Evolutionary conservation across 2,888 invertebrate genomes (phyloP).

Genomic region (Uloborus plumipes): DNA sequence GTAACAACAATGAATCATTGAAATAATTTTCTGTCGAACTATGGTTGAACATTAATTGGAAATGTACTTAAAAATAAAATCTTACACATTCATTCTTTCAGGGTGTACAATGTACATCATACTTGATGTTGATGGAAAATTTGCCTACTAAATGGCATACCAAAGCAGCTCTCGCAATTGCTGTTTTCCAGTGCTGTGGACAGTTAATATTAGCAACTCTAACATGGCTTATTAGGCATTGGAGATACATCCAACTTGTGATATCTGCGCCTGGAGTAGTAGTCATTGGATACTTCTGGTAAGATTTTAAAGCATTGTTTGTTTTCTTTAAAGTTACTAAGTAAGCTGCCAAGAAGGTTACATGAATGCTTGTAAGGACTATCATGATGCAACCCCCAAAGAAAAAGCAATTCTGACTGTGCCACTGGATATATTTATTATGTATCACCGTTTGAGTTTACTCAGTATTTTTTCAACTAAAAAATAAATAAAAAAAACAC

Average conservation of each 20-base stretch:
- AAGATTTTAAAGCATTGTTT: neutral
- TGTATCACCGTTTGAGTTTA: too few relatives aligned
- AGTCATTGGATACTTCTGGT: conserved; percentile 66
- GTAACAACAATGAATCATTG: too few relatives aligned
- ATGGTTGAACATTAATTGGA: too few relatives aligned
- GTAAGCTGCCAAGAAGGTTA: too few relatives aligned
- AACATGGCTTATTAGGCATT: conserved; percentile 64
- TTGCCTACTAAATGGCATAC: conserved; percentile 65
- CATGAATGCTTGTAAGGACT: too few relatives aligned
- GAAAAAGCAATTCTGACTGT: too few relatives aligned
- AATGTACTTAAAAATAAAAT: neutral
- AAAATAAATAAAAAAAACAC: too few relatives aligned
- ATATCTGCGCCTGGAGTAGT: conserved; percentile 66
- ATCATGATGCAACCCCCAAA: too few relatives aligned
- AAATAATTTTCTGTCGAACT: too few relatives aligned
- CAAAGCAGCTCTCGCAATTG: conserved; percentile 58
- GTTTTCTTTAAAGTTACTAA: too few relatives aligned
- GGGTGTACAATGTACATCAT: conserved; percentile 65
- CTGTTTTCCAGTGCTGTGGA: conserved; percentile 54
- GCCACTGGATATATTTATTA: too few relatives aligned
- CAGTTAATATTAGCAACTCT: conserved; percentile 55
- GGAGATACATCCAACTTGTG: conserved; percentile 66
- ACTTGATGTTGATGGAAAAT: conserved; percentile 65
- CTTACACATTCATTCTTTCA: conserved; percentile 20
- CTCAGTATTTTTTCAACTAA: too few relatives aligned